Base-by-base conservation (phyloP, 1,140 invertebrate genomes). In the Zaprionus ghesquierei region DNA sequence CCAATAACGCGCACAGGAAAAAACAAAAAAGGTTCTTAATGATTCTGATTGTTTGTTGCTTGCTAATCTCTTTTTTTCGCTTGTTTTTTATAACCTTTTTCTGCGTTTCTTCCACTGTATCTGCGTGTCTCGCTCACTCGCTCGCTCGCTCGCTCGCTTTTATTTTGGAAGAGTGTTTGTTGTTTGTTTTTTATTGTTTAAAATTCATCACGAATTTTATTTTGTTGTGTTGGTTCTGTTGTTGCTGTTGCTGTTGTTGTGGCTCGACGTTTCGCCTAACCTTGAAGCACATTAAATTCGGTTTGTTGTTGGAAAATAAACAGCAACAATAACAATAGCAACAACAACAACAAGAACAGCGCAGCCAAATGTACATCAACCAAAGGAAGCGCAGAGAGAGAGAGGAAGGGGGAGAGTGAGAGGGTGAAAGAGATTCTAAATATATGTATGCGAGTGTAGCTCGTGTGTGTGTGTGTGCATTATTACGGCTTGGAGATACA, bases 151-250 rank as follows among this genome's bases (percentile, higher is more conserved):
- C n/a, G n/a, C n/a, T n/a, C n/a, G 27, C 23, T 18, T 50, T 64
- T 53, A 38, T 25, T 29, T 61, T 63, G 59, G 54, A 65, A 29
- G 51, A 50, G 63, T 73, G 51, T 73, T 54, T 74, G 71, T 74
- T 74, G 58, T 62, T 74, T 61, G 58, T 38, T 51, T 72, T 87
- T 87, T 82, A 82, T 86, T 81, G 71, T 87, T 82, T 82, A 86
- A 81, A 87, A 86, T 82, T 87, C 81, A 86, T 86, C 81, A 86
- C 81, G 82, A 86, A 77, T 86, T 81, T 86, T 79, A 86, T 86
- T 87, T 86, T 72, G 68, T 70, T 84, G 77, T 84, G 60, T 69
- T 18, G 46, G 15, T 60, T 55, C 5, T 77, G 58, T 69, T 41
- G 59, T 59, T 77, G 51, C 31, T 63, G 50, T 69, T 59, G 35